Base-by-base conservation (phyloP, 2,797 vertebrate species). In the Masticophis lateralis region DNA sequence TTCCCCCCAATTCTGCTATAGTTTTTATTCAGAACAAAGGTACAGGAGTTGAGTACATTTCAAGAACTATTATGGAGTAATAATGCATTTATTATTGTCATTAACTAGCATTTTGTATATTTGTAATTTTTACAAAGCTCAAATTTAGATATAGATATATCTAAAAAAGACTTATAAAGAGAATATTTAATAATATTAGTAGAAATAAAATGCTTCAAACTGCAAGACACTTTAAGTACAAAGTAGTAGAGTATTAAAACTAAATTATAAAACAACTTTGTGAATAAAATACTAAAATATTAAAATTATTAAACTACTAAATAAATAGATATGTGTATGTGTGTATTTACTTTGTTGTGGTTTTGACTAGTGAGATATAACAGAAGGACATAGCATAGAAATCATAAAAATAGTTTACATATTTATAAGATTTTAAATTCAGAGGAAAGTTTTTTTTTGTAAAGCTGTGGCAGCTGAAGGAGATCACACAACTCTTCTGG, bases 1-100 rank as follows among this genome's bases (percentile, higher is more conserved):
- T 12, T 20, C 4, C 0, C 0, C 0, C 2, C 28, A 20, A 16
- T 37, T 47, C 22, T 32, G 9, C 20, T 22, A 37, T 51, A 63
- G 14, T 53, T 66, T 91, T 55, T 83, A 27, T 91, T 57, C 66
- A 79, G 16, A 91, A 22, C 37, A 37, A 37, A 83, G 28, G 57
- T 27, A 60, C 3, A 18, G 14, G 16, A 20, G 5, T 69, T 79
- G 56, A 12, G 9, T 43, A 55, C n/a, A 57, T 28, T 69, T 90
- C 87, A 88, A 37, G 20, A 60, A 11, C 9, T 79, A 79, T 79
- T 43, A 20, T 32, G 4, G 10, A 57, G 14, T 14, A 55, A 2
- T 16, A 28, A 86, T 87, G 12, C 1, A 87, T 87, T 28, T 87
- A 55, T 87, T 87, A 87, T 14, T 16, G 13, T 55, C 27, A 55